Evolutionary conservation across 2,888 invertebrate genomes (phyloP).

Genomic region (Stratiomys singularior): DNA sequence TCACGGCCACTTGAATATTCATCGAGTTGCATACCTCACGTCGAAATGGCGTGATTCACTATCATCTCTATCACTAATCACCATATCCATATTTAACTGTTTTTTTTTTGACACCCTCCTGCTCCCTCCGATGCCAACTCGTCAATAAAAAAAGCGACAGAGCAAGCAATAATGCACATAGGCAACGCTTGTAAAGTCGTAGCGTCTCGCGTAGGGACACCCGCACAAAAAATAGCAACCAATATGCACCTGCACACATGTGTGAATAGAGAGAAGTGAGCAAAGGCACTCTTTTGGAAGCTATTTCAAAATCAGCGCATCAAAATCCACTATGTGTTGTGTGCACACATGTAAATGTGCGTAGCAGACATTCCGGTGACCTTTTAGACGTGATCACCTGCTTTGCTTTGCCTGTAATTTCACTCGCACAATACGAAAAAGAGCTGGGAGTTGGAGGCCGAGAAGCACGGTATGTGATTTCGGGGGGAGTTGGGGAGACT

Average conservation of each 20-base stretch:
- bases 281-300: background rate
- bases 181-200: background rate
- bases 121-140: too few species aligned
- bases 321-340: background rate
- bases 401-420: background rate
- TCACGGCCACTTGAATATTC: too few species aligned
- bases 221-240: background rate
- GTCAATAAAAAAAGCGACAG: too few species aligned
- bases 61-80: background rate
- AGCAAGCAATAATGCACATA: too few species aligned
- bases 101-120: background rate
- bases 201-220: background rate
- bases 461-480: background rate
- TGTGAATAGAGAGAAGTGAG: background rate
- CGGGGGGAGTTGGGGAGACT: background rate
- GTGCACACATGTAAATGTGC: slow-evolving; percentile 16
- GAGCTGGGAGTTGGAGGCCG: background rate
- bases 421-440: background rate
- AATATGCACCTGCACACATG: background rate
- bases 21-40: too few species aligned
- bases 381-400: slow-evolving; percentile 29
- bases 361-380: background rate
- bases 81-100: background rate
- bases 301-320: background rate
- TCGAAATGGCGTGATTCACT: background rate